phyloP scores from a whole-genome alignment of 2,113 vertebrate genomes.

The Coptodon rendalli region DNA sequence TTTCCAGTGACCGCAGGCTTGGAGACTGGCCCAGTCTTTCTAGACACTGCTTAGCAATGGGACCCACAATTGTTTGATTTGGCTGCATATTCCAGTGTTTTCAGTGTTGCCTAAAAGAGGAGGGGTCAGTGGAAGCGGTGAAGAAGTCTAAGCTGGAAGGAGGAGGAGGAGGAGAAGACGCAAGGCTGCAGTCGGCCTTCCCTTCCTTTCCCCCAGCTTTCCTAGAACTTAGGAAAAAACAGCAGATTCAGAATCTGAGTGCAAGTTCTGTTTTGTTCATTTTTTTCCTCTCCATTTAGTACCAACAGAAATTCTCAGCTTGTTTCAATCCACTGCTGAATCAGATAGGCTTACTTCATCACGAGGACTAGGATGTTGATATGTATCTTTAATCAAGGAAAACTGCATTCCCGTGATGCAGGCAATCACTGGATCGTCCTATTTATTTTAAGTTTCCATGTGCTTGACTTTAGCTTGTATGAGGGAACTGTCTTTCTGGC shows the following conservation, averaged over 20 bases:
- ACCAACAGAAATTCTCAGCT: background rate
- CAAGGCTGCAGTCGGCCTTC: constrained; percentile 7
- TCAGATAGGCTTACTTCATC: background rate
- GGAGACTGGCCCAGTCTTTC: constrained; percentile 76
- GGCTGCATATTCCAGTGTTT: constrained; percentile 74
- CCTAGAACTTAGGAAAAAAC: constrained; percentile 40
- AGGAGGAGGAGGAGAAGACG: constrained; percentile 25
- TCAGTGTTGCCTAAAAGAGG: constrained; percentile 69
- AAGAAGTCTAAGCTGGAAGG: constrained; percentile 59
- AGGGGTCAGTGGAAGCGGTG: constrained; percentile 49
- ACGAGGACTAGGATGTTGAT: constrained; percentile 1
- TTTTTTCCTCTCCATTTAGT: background rate
- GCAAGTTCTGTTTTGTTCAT: constrained; percentile 18
- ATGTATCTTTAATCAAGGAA: constrained; percentile 43
- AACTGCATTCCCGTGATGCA: background rate
- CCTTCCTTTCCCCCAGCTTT: constrained; percentile 27
- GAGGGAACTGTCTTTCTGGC: background rate
- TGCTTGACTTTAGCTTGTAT: background rate
- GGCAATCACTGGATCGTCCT: background rate
- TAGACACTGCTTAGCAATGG: constrained; percentile 74
- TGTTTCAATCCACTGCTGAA: constrained; percentile 10
- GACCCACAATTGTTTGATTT: constrained; percentile 76
- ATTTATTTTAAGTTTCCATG: background rate
- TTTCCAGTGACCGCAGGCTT: constrained; percentile 67
- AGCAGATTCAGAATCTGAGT: constrained; percentile 40